These are phyloP conservation scores for Apamea crenata DNA, from an alignment of 2,888 invertebrate genomes.

Conservation along the genomic window DNA sequence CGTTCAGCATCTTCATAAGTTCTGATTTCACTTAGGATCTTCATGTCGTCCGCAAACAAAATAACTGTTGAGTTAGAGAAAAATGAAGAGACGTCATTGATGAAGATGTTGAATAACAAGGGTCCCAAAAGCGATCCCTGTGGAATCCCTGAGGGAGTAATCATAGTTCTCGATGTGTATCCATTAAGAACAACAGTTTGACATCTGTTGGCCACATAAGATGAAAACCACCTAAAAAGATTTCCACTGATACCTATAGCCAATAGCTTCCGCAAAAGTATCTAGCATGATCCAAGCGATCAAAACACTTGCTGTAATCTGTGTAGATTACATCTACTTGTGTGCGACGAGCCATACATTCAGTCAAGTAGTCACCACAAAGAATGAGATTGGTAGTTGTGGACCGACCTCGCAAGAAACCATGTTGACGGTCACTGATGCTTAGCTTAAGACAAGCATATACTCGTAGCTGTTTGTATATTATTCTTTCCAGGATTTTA, in stretches of 20 bases:
- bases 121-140: conserved; percentile 20
- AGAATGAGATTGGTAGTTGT: too few relatives aligned
- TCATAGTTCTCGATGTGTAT: conserved; percentile 7
- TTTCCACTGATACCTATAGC: not conserved
- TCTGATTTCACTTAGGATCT: not conserved
- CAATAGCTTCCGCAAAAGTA: not conserved
- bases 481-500: too few relatives aligned
- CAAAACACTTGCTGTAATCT: too few relatives aligned
- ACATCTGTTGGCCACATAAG: conserved; percentile 38
- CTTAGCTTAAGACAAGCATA: too few relatives aligned
- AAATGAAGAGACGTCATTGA: conserved; percentile 19
- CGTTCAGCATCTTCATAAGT: not conserved
- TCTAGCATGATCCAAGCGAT: too few relatives aligned
- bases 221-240: conserved; percentile 24
- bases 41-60: conserved; percentile 29
- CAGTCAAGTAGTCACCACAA: too few relatives aligned
- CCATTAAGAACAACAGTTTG: conserved; percentile 37
- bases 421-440: too few relatives aligned
- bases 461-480: too few relatives aligned
- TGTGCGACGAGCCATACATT: too few relatives aligned
- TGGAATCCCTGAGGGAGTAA: conserved; percentile 14
- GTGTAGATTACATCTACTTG: too few relatives aligned
- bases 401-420: too few relatives aligned
- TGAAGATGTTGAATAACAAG: conserved; percentile 12
- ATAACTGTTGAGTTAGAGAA: conserved; percentile 25